Percentiles rank a stretch among this genome's conserved stretches.
Conservation (phyloP, 2,888 invertebrate genomes). For the Parelbella ahira region DNA sequence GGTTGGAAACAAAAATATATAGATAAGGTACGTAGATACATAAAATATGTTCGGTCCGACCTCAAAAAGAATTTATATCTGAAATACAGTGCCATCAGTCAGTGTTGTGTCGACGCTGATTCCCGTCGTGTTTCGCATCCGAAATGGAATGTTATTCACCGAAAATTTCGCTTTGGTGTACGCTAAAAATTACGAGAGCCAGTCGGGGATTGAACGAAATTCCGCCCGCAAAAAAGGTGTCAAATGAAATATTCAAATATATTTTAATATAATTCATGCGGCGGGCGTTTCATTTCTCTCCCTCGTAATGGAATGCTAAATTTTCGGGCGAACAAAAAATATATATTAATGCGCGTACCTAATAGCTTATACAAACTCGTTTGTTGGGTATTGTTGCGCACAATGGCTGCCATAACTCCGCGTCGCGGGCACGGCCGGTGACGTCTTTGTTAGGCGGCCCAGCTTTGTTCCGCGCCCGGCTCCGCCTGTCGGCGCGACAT, state of each 20-base stretch:
- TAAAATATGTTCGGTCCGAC: conserved; percentile 40
- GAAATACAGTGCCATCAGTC: conserved; percentile 65
- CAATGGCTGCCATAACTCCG: conserved; percentile 81
- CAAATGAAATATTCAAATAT: conserved; percentile 82
- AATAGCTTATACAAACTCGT: conserved; percentile 82
- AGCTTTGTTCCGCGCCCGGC: conserved; percentile 70
- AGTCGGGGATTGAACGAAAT: conserved; percentile 75
- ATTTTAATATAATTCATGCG: conserved; percentile 82
- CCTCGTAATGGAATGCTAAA: conserved; percentile 81
- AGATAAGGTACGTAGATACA: conserved; percentile 12
- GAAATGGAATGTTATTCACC: conserved; percentile 79
- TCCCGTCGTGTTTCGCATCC: conserved; percentile 71
- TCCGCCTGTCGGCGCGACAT: conserved; percentile 67
- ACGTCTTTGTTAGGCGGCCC: conserved; percentile 77
- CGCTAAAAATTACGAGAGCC: conserved; percentile 76
- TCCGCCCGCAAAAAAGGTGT: conserved; percentile 78
- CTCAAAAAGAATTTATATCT: conserved; percentile 66
- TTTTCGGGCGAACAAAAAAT: conserved; percentile 80
- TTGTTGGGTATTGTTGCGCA: conserved; percentile 80
- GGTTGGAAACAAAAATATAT: conserved; percentile 14
- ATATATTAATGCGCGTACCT: conserved; percentile 81
- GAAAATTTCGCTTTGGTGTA: conserved; percentile 71
- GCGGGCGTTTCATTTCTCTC: conserved; percentile 81
- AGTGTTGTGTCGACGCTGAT: conserved; percentile 75
- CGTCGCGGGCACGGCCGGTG: conserved; percentile 78